Conservation (phyloP, 1,140 invertebrate genomes). For the Drosophila willistoni region DNA sequence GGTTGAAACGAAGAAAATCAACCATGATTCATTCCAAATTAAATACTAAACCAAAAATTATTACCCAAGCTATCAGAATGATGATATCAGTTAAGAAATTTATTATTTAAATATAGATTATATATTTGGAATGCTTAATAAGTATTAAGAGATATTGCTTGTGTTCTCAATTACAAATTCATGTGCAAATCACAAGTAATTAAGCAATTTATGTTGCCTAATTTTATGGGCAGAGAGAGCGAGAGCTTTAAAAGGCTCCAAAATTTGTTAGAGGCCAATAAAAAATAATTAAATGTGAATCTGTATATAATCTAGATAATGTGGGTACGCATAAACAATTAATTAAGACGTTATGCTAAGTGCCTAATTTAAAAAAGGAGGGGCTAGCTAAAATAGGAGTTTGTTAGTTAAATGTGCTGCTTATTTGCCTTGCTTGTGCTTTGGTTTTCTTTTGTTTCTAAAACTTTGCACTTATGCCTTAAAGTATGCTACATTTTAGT, state of each 20-base stretch:
- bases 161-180: background rate
- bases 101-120: slow-evolving; percentile 10
- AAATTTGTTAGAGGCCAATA: no score
- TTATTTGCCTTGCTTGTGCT: background rate
- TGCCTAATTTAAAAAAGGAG: no score
- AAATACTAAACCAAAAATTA: background rate
- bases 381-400: no score
- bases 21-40: slow-evolving; percentile 9
- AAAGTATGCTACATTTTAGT: slow-evolving; percentile 9
- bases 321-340: no score
- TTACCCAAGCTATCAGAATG: slow-evolving; percentile 10
- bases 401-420: no score
- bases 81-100: background rate
- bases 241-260: no score
- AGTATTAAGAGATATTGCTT: background rate
- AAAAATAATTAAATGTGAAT: no score
- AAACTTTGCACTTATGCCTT: background rate
- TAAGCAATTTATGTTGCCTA: background rate
- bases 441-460: background rate
- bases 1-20: slow-evolving; percentile 35
- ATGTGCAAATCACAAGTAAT: background rate
- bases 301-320: no score
- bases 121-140: background rate
- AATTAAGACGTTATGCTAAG: no score
- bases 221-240: background rate